Evolutionary conservation across 2,888 invertebrate species (phyloP).

Genomic region (Furcula furcula): DNA sequence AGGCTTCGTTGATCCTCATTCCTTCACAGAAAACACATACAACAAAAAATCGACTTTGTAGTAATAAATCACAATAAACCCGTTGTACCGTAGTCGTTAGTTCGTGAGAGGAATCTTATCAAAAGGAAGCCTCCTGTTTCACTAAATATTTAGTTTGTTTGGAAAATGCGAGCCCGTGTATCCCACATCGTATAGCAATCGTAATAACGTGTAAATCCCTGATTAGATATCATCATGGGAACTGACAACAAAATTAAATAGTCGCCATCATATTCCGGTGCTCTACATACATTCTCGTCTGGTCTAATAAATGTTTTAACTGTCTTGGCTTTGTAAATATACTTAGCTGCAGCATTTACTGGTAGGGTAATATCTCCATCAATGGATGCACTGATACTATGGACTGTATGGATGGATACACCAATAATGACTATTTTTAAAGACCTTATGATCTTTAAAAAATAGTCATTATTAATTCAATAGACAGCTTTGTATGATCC

Average conservation of each 20-base stretch:
- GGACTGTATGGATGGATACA: too few relatives aligned
- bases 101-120: conserved; percentile 66
- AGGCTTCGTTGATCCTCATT: too few relatives aligned
- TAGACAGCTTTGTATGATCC: too few relatives aligned
- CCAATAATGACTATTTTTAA: too few relatives aligned
- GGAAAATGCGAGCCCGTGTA: conserved; percentile 48
- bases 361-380: too few relatives aligned
- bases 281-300: conserved; percentile 34
- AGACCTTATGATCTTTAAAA: too few relatives aligned
- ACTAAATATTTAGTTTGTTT: conserved; percentile 74
- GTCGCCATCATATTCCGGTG: conserved; percentile 48
- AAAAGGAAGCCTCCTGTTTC: conserved; percentile 61
- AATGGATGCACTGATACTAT: too few relatives aligned
- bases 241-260: conserved; percentile 64
- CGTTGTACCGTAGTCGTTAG: conserved; percentile 1
- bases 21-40: neutral
- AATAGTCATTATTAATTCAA: too few relatives aligned
- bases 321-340: neutral
- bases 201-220: conserved; percentile 66
- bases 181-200: conserved; percentile 56
- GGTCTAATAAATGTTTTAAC: conserved; percentile 11
- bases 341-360: too few relatives aligned
- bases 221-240: conserved; percentile 78
- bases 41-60: neutral
- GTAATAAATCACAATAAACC: neutral